A percentile compares a stretch with the other conserved stretches of the same genome.
Conservation (phyloP, 2,888 invertebrate species). For the Tipula vernalis region DNA sequence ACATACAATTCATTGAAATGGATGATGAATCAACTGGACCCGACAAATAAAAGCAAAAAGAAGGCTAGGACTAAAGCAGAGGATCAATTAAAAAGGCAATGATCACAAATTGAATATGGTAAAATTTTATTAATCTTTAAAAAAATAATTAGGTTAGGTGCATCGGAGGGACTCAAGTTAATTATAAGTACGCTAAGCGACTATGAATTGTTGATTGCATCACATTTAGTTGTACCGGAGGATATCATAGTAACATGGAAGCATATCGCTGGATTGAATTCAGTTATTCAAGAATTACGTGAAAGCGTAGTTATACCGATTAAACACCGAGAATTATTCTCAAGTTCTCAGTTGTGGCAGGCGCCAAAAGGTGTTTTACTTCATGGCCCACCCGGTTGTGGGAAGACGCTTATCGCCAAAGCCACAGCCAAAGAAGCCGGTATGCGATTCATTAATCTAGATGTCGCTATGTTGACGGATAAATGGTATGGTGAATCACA, state of each 20-base stretch:
- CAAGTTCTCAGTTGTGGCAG: slow-evolving; percentile 72
- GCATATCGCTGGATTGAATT: slow-evolving; percentile 84
- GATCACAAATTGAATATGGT: background rate
- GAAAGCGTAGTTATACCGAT: slow-evolving; percentile 93
- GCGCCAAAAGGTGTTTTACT: slow-evolving; percentile 91
- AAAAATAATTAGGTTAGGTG: slow-evolving; percentile 39
- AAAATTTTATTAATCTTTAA: slow-evolving; percentile 16
- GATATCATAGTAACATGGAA: slow-evolving; percentile 61
- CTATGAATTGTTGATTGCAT: slow-evolving; percentile 92
- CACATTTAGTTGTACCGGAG: slow-evolving; percentile 81
- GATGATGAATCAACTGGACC: slow-evolving; percentile 84
- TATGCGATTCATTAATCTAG: slow-evolving; percentile 89
- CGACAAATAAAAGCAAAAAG: slow-evolving; percentile 79
- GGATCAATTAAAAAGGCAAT: slow-evolving; percentile 60
- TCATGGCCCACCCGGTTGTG: slow-evolving; percentile 93
- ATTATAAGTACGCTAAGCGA: slow-evolving; percentile 63
- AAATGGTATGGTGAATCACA: slow-evolving; percentile 99
- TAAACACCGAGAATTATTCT: slow-evolving; percentile 68
- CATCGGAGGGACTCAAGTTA: slow-evolving; percentile 46
- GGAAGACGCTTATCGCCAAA: slow-evolving; percentile 93
- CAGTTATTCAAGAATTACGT: slow-evolving; percentile 74
- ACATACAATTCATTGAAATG: slow-evolving; percentile 85
- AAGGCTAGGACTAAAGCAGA: slow-evolving; percentile 74
- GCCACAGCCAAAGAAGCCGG: slow-evolving; percentile 91
- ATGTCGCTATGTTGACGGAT: slow-evolving; percentile 85